Conservation (phyloP, 53 echinoderm and acorn worm species). For the Hippasteria phrygiana region DNA sequence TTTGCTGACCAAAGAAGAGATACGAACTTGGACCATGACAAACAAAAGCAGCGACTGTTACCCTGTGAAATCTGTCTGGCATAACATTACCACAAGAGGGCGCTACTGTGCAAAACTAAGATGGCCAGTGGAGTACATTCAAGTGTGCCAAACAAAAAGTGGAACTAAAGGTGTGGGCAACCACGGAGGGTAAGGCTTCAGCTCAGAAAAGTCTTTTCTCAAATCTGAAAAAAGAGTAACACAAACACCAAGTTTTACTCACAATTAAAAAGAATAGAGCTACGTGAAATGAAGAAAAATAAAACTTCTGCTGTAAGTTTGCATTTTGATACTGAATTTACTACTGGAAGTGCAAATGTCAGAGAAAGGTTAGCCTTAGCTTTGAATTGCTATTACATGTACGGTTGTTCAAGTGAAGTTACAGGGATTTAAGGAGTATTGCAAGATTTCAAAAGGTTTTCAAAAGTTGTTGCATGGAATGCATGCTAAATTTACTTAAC, state of each 20-base stretch:
- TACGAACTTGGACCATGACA: too few relatives aligned
- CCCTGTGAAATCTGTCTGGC: too few relatives aligned
- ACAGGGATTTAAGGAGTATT: too few relatives aligned
- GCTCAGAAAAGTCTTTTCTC: constrained; percentile 65
- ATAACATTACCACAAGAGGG: constrained; percentile 26
- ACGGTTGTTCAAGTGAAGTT: too few relatives aligned
- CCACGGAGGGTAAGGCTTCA: constrained; percentile 3
- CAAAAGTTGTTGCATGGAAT: too few relatives aligned
- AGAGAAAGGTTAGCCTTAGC: not conserved
- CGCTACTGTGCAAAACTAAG: constrained; percentile 37
- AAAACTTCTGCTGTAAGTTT: not conserved
- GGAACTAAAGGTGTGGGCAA: not conserved
- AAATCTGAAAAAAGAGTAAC: constrained; percentile 30
- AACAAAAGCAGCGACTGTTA: too few relatives aligned
- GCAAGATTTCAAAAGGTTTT: too few relatives aligned
- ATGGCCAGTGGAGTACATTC: not conserved
- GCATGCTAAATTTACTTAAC: too few relatives aligned
- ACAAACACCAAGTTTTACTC: not conserved
- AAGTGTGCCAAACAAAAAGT: constrained; percentile 22
- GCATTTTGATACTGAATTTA: not conserved
- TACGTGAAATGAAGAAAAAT: not conserved
- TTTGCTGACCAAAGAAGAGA: too few relatives aligned
- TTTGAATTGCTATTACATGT: too few relatives aligned
- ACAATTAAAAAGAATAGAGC: not conserved
- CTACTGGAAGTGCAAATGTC: not conserved